phyloP scores from a whole-genome alignment of 2,888 invertebrate genomes.

The Sminthurinus aureus region DNA sequence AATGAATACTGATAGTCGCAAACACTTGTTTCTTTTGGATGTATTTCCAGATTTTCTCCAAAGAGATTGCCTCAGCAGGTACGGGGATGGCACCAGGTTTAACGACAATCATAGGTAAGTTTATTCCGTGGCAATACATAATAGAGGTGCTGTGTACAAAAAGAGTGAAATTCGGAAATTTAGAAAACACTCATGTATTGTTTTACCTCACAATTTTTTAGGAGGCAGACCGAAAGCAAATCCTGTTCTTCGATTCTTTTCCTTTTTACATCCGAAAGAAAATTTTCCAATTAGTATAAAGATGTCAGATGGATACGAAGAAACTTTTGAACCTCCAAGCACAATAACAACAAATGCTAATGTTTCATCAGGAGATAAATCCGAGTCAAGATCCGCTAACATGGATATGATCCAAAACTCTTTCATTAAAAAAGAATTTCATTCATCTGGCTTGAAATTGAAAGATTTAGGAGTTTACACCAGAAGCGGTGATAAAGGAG shows the following conservation, averaged over 20 bases:
- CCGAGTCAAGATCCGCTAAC: neutral
- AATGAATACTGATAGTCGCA: too few relatives aligned
- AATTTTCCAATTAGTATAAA: constrained; percentile 61
- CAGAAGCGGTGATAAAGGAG: constrained; percentile 67
- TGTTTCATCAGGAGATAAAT: neutral
- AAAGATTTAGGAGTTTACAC: constrained; percentile 54
- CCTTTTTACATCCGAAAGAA: constrained; percentile 64
- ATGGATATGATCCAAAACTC: constrained; percentile 1
- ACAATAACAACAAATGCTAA: neutral
- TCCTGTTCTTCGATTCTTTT: constrained; percentile 64
- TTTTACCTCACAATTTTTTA: constrained; percentile 46
- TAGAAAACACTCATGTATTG: neutral
- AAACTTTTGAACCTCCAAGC: constrained; percentile 35
- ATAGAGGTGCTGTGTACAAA: neutral
- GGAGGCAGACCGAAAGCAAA: constrained; percentile 66
- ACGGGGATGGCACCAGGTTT: constrained; percentile 67
- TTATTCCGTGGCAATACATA: neutral
- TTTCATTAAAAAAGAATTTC: neutral
- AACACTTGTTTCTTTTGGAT: neutral
- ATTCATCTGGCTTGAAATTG: constrained; percentile 52
- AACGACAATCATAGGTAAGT: constrained; percentile 43
- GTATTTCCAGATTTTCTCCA: constrained; percentile 61
- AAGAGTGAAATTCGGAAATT: neutral
- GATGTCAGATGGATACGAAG: constrained; percentile 57
- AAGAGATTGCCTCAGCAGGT: constrained; percentile 66